Conservation (phyloP, 2,797 vertebrate species). For the Pelochelys cantorii region DNA sequence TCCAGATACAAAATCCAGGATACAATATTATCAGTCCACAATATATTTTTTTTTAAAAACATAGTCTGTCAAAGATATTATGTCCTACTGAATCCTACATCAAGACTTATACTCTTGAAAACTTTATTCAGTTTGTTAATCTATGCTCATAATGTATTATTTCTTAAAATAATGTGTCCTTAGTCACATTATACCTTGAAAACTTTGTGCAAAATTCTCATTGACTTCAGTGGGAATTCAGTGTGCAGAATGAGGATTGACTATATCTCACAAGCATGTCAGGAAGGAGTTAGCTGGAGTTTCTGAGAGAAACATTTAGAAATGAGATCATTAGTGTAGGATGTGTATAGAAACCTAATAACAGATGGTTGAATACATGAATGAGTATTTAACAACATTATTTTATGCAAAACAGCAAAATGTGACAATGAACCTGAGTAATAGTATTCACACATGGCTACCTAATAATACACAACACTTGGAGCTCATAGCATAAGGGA, state of each 20-base stretch:
- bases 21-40: neutral
- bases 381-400: neutral
- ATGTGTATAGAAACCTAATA: neutral
- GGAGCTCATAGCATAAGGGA: neutral
- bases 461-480: neutral
- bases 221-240: neutral
- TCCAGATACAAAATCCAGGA: neutral
- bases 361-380: neutral
- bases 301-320: neutral
- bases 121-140: neutral
- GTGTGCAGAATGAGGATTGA: neutral
- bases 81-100: neutral
- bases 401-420: neutral
- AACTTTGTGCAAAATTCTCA: neutral
- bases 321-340: neutral
- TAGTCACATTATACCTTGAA: neutral
- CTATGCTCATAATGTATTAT: neutral
- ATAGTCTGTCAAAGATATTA: conserved; percentile 8
- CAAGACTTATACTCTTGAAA: conserved; percentile 26
- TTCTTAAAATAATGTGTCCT: conserved; percentile 22
- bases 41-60: neutral
- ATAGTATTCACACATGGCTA: neutral
- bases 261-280: neutral
- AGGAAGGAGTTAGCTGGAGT: neutral
- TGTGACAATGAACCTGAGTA: neutral